phyloP scores from a whole-genome alignment of 2,113 vertebrate genomes.

The Leiothrix lutea region DNA sequence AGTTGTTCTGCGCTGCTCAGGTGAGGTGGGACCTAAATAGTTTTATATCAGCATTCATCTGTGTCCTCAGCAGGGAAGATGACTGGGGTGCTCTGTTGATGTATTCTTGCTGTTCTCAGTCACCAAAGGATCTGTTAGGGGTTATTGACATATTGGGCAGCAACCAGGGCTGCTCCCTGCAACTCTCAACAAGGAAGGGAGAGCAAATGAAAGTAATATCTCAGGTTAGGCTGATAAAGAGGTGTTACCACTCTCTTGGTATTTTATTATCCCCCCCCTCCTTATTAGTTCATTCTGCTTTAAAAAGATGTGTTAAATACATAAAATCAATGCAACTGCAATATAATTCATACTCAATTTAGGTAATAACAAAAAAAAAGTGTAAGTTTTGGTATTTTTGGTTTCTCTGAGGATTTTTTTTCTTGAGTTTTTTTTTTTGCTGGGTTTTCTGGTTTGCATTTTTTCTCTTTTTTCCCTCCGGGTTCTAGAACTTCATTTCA shows the following conservation, averaged over 20 bases:
- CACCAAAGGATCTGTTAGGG: neutral
- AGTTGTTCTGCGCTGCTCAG: neutral
- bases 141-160: neutral
- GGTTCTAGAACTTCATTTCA: neutral
- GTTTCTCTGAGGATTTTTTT: neutral
- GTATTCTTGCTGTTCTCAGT: neutral
- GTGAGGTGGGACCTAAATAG: neutral
- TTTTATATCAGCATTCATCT: neutral
- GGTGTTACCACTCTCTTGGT: neutral
- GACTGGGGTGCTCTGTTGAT: neutral
- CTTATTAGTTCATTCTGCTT: neutral
- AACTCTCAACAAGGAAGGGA: neutral
- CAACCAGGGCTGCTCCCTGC: neutral
- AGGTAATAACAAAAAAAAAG: neutral
- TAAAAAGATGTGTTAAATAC: neutral
- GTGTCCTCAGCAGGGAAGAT: neutral
- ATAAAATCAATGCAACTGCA: neutral
- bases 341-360: neutral
- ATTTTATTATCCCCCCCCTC: too few species aligned
- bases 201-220: neutral
- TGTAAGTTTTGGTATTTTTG: fast-evolving
- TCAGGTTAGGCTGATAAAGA: neutral
- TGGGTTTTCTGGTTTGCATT: neutral
- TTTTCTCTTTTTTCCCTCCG: fast-evolving
- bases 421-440: neutral